These are phyloP conservation scores for Aricia agestis DNA, from an alignment of 1,140 invertebrate species.

Conservation along the genomic window DNA sequence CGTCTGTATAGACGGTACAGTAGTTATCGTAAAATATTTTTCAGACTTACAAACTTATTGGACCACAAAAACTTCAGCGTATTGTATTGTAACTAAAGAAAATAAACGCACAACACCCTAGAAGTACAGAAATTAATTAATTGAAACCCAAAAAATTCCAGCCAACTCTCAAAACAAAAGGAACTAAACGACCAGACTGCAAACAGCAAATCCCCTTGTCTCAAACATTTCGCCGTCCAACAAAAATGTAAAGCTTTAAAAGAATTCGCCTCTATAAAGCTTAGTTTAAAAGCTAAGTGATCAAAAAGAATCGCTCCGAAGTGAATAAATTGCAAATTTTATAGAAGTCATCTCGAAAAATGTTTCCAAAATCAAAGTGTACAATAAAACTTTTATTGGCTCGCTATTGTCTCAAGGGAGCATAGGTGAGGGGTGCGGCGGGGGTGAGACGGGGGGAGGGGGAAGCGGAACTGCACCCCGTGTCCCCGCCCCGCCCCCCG, in stretches of 20 bases:
- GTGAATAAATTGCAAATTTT: conserved; percentile 70
- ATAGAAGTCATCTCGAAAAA: conserved; percentile 70
- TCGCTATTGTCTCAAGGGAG: conserved; percentile 61
- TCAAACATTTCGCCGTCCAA: conserved; percentile 3
- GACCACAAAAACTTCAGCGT: no score
- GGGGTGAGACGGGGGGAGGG: conserved; percentile 19
- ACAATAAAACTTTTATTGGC: conserved; percentile 73
- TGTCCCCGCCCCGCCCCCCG: conserved; percentile 25
- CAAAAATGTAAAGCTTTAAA: neutral
- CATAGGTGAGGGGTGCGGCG: conserved; percentile 43
- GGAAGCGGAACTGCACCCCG: conserved; percentile 30
- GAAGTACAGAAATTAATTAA: neutral
- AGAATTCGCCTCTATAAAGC: conserved; percentile 32
- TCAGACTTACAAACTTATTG: no score
- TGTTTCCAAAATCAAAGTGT: conserved; percentile 71
- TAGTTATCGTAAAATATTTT: no score
- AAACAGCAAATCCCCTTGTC: conserved; percentile 11
- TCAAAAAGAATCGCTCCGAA: conserved; percentile 50
- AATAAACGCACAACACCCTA: neutral
- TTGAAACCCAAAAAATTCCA: neutral
- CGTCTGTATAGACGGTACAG: no score
- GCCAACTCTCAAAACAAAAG: neutral
- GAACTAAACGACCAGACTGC: neutral
- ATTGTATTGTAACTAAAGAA: neutral
- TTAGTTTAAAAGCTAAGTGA: conserved; percentile 50